phyloP scores from a whole-genome alignment of 2,888 invertebrate species.

The Augochlorella aurata region DNA sequence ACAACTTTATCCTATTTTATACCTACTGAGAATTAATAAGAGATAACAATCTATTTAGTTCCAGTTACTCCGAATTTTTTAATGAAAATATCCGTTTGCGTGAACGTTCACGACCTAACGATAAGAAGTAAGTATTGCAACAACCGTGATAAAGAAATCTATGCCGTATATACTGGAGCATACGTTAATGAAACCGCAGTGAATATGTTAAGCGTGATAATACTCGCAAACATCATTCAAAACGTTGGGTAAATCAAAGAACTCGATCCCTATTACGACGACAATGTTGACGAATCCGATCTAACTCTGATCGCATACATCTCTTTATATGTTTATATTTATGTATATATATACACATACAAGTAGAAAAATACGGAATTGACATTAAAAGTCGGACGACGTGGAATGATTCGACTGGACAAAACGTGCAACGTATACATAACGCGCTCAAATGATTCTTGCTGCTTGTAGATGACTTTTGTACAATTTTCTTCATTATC shows the following conservation, averaged over 20 bases:
- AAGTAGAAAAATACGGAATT: slow-evolving; percentile 29
- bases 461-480: neutral
- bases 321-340: slow-evolving; percentile 49
- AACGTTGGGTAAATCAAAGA: neutral
- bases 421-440: slow-evolving; percentile 16
- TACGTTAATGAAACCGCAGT: neutral
- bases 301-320: slow-evolving; percentile 51
- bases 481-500: too few species aligned
- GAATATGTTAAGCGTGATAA: neutral
- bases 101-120: neutral
- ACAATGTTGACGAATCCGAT: slow-evolving; percentile 52
- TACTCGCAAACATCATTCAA: neutral
- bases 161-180: neutral
- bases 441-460: slow-evolving; percentile 3
- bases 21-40: neutral
- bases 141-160: neutral
- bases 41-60: neutral
- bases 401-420: slow-evolving; percentile 40
- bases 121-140: neutral
- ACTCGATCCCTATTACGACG: slow-evolving; percentile 35
- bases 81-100: neutral
- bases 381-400: slow-evolving; percentile 26
- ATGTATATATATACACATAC: slow-evolving; percentile 36
- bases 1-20: neutral
- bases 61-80: neutral